phyloP scores from a whole-genome alignment of 2,797 vertebrate genomes.

The Poecile montanus region DNA sequence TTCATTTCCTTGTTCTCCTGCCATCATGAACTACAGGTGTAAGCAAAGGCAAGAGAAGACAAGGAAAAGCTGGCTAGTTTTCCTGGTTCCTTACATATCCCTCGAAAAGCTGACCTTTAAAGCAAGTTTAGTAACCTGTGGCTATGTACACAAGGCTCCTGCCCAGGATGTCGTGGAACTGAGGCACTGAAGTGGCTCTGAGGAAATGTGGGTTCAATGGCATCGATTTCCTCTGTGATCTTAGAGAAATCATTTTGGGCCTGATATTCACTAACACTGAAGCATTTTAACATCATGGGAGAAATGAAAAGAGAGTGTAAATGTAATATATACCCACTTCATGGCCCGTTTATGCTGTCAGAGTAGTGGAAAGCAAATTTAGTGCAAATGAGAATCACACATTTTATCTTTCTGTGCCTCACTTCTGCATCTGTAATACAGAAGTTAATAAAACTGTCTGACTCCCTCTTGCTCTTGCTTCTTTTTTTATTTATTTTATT shows the following conservation, averaged over 20 bases:
- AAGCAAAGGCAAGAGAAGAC: neutral
- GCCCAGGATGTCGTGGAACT: neutral
- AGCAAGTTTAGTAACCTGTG: neutral
- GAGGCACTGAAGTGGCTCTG: neutral
- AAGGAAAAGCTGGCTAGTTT: neutral
- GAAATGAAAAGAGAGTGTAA: slow-evolving; percentile 63
- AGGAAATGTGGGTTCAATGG: slow-evolving; percentile 31
- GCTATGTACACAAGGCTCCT: neutral
- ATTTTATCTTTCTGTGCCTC: slow-evolving; percentile 57
- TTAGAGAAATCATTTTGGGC: slow-evolving; percentile 12
- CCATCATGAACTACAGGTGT: neutral
- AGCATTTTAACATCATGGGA: slow-evolving; percentile 50
- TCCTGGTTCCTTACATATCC: neutral
- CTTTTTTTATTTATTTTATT: neutral
- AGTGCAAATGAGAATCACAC: slow-evolving; percentile 63
- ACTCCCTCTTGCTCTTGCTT: neutral
- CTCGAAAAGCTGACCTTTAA: neutral
- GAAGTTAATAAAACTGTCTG: slow-evolving; percentile 57
- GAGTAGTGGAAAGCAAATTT: slow-evolving; percentile 61
- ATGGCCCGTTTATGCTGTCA: slow-evolving; percentile 58
- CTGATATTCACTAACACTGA: slow-evolving; percentile 41
- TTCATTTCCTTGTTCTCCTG: neutral
- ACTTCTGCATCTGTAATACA: slow-evolving; percentile 51
- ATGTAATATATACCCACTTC: slow-evolving; percentile 58
- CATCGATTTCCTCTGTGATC: neutral